Evolutionary conservation across 2,797 vertebrate genomes (phyloP).

Genomic region (Remorina albescens): DNA sequence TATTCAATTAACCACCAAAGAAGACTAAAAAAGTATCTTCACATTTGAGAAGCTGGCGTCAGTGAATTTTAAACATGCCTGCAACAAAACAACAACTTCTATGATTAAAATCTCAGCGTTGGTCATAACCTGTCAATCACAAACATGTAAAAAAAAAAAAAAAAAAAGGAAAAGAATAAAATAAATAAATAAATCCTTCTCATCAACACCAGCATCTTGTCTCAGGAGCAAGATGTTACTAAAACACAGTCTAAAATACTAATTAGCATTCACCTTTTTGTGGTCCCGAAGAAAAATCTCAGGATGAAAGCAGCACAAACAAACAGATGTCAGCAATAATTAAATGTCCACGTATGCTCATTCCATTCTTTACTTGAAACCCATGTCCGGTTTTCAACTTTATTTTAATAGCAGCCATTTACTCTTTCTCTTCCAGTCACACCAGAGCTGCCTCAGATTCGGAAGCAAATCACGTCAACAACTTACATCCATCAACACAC

Average conservation of each 20-base stretch:
- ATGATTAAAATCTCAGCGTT: neutral
- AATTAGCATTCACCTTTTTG: slow-evolving; percentile 64
- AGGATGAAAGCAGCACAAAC: slow-evolving; percentile 45
- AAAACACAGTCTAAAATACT: slow-evolving; percentile 38
- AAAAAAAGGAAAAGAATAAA: no score
- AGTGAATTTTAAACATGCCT: neutral
- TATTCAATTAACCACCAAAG: neutral
- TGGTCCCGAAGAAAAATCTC: slow-evolving; percentile 34
- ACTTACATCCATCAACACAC: slow-evolving; percentile 60
- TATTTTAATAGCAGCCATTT: slow-evolving; percentile 56
- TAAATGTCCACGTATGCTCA: slow-evolving; percentile 48
- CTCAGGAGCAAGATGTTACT: neutral
- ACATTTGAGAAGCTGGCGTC: neutral
- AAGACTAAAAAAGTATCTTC: neutral
- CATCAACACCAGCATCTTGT: neutral
- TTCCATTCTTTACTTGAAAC: slow-evolving; percentile 64
- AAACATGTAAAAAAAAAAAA: neutral
- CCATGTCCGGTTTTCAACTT: slow-evolving; percentile 55
- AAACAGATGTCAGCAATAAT: slow-evolving; percentile 61
- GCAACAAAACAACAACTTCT: neutral
- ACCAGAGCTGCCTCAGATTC: slow-evolving; percentile 41
- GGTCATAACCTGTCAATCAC: neutral
- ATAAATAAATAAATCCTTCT: neutral
- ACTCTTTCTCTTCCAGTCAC: slow-evolving; percentile 56
- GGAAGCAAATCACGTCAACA: slow-evolving; percentile 69